Evolutionary conservation across 1,140 invertebrate genomes (phyloP), one percentile per base, ranked within the genome.

Genomic region (Aplysia californica): DNA sequence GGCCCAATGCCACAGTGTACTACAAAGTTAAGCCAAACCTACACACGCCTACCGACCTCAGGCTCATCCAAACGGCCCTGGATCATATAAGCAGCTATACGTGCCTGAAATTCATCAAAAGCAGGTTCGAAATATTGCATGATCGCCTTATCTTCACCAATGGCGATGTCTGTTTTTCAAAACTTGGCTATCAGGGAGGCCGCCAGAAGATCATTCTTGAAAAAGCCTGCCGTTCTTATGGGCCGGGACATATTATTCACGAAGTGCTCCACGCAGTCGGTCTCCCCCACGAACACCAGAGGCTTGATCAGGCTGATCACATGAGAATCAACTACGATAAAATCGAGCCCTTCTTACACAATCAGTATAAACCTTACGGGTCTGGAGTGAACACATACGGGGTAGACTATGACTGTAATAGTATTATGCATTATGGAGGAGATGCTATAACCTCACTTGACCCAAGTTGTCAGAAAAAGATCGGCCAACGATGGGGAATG

Each of bases 291-390:
- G 93, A 94, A 80, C 94, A 94, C 82, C 93, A 92, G 79, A 88
- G 93, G 21, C 87, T 90, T 6, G 92, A 94, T 86, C 87, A 94
- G 50, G 94, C 94, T 80, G 85, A 92, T 0, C 94, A 91, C 82
- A 91, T 95, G 10, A 87, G 81, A 1, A 92, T 95, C 39, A 85
- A 92, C 58, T 93, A 91, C 90, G 85, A 92, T 2, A 94, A 94
- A 80, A 94, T 95, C 26, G 59, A 73, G 3, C 82, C 80, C 29
- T 85, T 87, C 82, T 83, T 87, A 20, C 82, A 86, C 26, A 92
- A 92, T 75, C 92, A 92, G 80, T 70, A 88, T 20, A 92, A 90
- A 59, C 90, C 87, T 58, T 79, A 79, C 4, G 83, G 83, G 69
- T 82, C 84, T 26, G 75, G 83, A 3, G 86, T 90, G 26, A 89